These are phyloP conservation scores for Frieseomelitta varia DNA, from an alignment of 1,140 invertebrate species.

Conservation along the genomic window DNA sequence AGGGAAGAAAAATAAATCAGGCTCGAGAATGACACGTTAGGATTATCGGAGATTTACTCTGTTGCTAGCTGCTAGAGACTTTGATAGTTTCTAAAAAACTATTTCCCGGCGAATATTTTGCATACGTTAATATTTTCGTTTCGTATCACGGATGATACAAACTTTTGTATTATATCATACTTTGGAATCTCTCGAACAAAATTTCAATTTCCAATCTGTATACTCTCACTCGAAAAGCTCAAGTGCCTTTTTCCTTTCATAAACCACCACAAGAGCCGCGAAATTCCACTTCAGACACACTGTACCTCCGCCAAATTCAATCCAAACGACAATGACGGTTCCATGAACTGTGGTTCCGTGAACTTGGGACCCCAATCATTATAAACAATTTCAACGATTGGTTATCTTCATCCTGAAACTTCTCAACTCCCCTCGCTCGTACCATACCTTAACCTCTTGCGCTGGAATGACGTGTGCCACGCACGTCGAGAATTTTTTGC, in stretches of 20 bases:
- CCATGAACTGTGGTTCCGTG: background rate
- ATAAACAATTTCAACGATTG: background rate
- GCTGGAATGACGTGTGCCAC: no score
- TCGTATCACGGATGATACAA: background rate
- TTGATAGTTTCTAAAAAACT: no score
- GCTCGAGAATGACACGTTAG: background rate
- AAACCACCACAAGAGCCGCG: background rate
- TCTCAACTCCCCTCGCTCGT: background rate
- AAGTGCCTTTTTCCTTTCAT: background rate
- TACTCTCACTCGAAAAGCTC: background rate
- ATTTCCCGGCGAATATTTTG: accelerated
- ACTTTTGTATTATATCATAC: no score
- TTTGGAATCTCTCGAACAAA: background rate
- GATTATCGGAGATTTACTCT: constrained; percentile 24
- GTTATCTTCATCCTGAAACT: background rate
- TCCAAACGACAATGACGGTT: background rate
- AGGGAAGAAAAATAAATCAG: constrained; percentile 11
- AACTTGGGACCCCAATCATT: background rate
- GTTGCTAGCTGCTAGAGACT: background rate
- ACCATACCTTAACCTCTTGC: no score
- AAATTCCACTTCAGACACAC: background rate
- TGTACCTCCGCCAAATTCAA: background rate
- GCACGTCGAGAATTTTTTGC: no score
- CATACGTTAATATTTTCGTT: background rate
- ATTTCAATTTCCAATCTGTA: background rate